Conservation (phyloP, 1,140 invertebrate species). For the Drosophila nebulosa region DNA sequence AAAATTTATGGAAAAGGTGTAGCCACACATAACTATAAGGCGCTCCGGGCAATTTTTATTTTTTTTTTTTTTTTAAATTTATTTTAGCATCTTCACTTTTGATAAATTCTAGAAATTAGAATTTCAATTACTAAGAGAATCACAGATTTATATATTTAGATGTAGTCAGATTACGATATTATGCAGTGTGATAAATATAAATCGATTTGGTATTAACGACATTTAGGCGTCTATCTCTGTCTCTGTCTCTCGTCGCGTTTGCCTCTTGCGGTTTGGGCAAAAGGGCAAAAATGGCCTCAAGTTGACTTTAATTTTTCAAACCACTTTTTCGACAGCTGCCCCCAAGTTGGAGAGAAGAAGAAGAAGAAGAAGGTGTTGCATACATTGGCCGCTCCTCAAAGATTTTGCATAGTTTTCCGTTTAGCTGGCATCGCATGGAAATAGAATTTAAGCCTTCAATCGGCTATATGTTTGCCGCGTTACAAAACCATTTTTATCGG, state of each 20-base stretch:
- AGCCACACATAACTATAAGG: not conserved
- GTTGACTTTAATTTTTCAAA: slow-evolving; percentile 1
- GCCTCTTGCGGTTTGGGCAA: too few species aligned
- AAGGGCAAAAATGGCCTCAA: slow-evolving; percentile 46
- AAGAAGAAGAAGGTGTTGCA: slow-evolving; percentile 3
- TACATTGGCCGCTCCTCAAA: not conserved
- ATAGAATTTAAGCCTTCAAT: not conserved
- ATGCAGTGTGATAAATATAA: slow-evolving; percentile 40
- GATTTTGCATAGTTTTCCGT: slow-evolving; percentile 5
- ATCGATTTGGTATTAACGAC: slow-evolving; percentile 43
- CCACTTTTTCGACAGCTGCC: slow-evolving; percentile 1
- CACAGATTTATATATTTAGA: slow-evolving; percentile 6
- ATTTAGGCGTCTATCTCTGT: slow-evolving; percentile 31
- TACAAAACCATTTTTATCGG: slow-evolving; percentile 87
- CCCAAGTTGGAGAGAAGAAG: slow-evolving; percentile 24
- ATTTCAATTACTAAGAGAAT: slow-evolving; percentile 18
- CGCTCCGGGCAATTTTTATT: not conserved
- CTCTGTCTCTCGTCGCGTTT: not conserved
- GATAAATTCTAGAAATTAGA: slow-evolving; percentile 36
- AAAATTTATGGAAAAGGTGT: not conserved
- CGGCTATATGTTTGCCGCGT: slow-evolving; percentile 83
- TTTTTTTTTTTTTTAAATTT: too few species aligned
- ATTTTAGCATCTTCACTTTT: slow-evolving; percentile 3
- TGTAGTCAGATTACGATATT: slow-evolving; percentile 18
- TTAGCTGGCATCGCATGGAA: slow-evolving; percentile 12